These are phyloP conservation scores for Eumacrocentrus americanus DNA, from an alignment of 2,888 invertebrate genomes.

Conservation along the genomic window DNA sequence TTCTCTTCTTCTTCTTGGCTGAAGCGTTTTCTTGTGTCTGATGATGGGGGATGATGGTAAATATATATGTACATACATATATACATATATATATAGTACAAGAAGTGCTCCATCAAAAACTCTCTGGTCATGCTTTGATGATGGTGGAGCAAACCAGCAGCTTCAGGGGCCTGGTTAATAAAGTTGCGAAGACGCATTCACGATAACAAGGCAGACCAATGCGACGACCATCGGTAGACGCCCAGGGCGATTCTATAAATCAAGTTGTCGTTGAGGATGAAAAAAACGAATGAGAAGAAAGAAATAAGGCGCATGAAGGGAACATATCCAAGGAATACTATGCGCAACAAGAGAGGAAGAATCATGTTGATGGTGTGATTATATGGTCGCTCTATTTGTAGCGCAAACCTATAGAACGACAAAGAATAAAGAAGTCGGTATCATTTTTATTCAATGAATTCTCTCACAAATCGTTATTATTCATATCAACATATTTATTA, in stretches of 20 bases:
- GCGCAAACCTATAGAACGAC: too few relatives aligned
- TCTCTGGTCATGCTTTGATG: too few relatives aligned
- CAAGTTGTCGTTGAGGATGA: slow-evolving; percentile 39
- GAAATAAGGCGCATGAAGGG: slow-evolving; percentile 1
- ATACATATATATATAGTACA: slow-evolving; percentile 19
- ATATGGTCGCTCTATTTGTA: too few relatives aligned
- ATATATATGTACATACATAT: too few relatives aligned
- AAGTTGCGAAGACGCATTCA: slow-evolving; percentile 42
- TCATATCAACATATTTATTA: too few relatives aligned
- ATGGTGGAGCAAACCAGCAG: slow-evolving; percentile 25
- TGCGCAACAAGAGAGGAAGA: not conserved
- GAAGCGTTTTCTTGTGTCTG: not conserved
- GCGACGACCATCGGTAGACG: slow-evolving; percentile 38
- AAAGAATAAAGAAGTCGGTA: too few relatives aligned
- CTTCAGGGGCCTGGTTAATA: slow-evolving; percentile 42
- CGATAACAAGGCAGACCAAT: slow-evolving; percentile 44
- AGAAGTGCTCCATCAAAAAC: slow-evolving; percentile 35
- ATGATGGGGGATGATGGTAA: too few relatives aligned
- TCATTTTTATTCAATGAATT: too few relatives aligned
- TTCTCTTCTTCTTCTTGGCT: slow-evolving; percentile 12
- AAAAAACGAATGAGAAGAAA: slow-evolving; percentile 26
- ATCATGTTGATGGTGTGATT: slow-evolving; percentile 10
- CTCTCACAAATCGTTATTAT: too few relatives aligned
- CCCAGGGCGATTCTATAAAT: slow-evolving; percentile 45
- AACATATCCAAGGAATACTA: too few relatives aligned